Evolutionary conservation across 2,888 invertebrate species (phyloP), one percentile per base, ranked within the genome.

Genomic region (Rotaria sp.): DNA sequence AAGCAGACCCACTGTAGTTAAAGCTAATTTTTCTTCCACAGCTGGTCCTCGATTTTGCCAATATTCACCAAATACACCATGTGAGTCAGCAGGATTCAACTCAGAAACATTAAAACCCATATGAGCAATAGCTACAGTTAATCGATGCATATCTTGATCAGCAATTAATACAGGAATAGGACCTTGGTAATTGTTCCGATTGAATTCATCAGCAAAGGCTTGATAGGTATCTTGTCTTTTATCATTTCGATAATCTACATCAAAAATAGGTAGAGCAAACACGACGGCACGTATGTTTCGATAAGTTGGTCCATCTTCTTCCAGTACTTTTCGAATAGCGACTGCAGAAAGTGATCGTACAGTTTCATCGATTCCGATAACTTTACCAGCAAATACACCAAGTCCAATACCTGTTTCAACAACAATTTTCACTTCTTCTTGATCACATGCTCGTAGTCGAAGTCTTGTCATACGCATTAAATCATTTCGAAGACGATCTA

Each of bases 1-100:
- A 1, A 80, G 26, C n/a, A 80, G 24, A n/a, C 45, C 45, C 10
- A 45, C 26, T 8, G 45, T 80, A 4, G 80, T 80, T 13, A 80
- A 45, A 41, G 80, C 80, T 26, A 80, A 45, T 24, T 80, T 80
- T n/a, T 80, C 80, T 45, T 80, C 45, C 26, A 80, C 45, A 26
- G 45, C 45, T n/a, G 80, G 45, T 26, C n/a, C 80, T 35, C 15
- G 41, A 80, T 45, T 80, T n/a, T 80, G 80, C 80, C 80, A 80
- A 80, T 80, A 80, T 80, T 80, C 45, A 80, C 80, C 80, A n/a
- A 80, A 80, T 15, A 80, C 80, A 80, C 80, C 80, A 45, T 45
- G 45, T 24, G 80, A 80, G n/a, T 80, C 80, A 26, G 45, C 80
- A 11, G 45, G 45, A 80, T 80, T 80, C n/a, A 80, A 18, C 21